Evolutionary conservation across 2,888 invertebrate species (phyloP).

Genomic region (Conchocele bisecta): DNA sequence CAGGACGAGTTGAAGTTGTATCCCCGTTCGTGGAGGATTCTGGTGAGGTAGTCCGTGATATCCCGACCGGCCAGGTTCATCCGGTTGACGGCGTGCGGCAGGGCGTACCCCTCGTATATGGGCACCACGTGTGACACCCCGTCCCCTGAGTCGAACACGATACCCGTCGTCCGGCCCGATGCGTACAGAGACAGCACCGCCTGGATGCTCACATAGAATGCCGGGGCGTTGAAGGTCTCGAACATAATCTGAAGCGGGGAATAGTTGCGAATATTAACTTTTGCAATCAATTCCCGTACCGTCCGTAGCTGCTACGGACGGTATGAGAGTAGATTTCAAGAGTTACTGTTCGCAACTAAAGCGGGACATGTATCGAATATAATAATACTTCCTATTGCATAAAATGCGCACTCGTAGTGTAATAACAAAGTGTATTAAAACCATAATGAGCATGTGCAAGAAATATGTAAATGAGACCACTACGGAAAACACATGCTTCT

Average conservation of each 20-base stretch:
- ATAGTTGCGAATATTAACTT: too few relatives aligned
- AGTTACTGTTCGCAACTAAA: not conserved
- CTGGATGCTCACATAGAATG: constrained; percentile 74
- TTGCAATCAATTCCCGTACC: too few relatives aligned
- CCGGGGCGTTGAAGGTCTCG: constrained; percentile 65
- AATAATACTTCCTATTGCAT: too few relatives aligned
- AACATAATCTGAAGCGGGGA: constrained; percentile 58
- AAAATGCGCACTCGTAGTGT: too few relatives aligned
- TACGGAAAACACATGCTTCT: too few relatives aligned
- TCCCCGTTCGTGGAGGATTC: constrained; percentile 80
- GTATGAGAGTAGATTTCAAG: not conserved
- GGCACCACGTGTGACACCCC: constrained; percentile 89
- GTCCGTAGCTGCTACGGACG: too few relatives aligned
- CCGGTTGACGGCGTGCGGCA: constrained; percentile 68
- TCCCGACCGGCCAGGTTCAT: constrained; percentile 68
- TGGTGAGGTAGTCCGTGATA: constrained; percentile 65
- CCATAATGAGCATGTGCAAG: too few relatives aligned
- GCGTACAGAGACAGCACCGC: constrained; percentile 75
- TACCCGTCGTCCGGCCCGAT: constrained; percentile 88
- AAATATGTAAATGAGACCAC: too few relatives aligned
- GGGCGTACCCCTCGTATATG: constrained; percentile 89
- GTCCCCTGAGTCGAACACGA: constrained; percentile 73
- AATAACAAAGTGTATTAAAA: too few relatives aligned
- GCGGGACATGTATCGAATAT: too few relatives aligned
- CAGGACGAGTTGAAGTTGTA: constrained; percentile 77